A percentile compares a stretch with the other conserved stretches of the same genome.
phyloP scores from a whole-genome alignment of 2,113 vertebrate genomes.

The Xyrauchen texanus region DNA sequence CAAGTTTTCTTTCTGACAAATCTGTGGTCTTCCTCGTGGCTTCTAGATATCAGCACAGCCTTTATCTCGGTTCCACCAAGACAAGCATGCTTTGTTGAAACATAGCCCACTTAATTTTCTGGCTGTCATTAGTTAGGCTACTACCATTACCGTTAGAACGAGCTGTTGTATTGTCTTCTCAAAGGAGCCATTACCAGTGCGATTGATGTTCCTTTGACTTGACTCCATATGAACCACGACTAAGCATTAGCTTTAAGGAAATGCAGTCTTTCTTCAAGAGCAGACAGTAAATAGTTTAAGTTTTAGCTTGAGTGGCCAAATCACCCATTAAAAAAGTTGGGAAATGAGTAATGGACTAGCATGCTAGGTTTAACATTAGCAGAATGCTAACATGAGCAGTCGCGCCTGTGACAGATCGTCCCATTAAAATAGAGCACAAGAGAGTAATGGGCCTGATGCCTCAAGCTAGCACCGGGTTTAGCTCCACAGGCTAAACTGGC shows the following conservation, averaged over 20 bases:
- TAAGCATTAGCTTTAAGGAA: background rate
- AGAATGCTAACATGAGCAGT: background rate
- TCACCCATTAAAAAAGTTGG: constrained; percentile 15
- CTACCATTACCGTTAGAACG: background rate
- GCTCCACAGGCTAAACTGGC: constrained; percentile 39
- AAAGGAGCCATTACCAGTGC: background rate
- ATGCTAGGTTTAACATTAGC: constrained; percentile 21
- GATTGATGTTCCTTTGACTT: background rate
- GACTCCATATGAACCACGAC: background rate
- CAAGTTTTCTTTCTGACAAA: background rate
- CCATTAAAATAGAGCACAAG: constrained; percentile 22
- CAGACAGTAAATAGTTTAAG: constrained; percentile 22
- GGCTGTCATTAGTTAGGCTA: background rate
- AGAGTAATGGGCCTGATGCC: constrained; percentile 33
- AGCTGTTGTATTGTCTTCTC: background rate
- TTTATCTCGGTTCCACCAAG: background rate
- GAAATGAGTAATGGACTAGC: constrained; percentile 31
- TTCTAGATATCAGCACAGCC: background rate
- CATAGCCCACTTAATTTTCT: background rate
- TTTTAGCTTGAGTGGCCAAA: constrained; percentile 38
- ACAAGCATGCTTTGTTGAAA: background rate
- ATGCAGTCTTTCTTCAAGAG: constrained; percentile 11
- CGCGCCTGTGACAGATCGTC: constrained; percentile 20
- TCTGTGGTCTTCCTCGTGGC: background rate
- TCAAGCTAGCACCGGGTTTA: constrained; percentile 25